phyloP scores from a whole-genome alignment of 2,797 vertebrate genomes.

The Trichosurus vulpecula region DNA sequence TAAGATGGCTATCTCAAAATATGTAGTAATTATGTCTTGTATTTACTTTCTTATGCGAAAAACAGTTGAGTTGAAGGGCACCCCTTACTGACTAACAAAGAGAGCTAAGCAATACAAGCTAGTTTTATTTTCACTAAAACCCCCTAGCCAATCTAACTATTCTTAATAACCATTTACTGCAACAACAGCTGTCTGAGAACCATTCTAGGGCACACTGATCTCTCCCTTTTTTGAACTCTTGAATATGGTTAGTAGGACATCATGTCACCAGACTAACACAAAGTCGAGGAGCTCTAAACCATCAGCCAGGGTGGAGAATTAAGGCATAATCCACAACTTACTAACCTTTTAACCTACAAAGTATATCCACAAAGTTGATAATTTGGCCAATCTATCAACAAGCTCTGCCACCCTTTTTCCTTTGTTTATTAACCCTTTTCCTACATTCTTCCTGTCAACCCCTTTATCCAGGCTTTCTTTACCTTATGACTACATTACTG shows the following conservation, averaged over 20 bases:
- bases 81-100: not conserved
- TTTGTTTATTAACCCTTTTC: not conserved
- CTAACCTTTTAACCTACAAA: not conserved
- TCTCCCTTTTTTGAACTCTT: not conserved
- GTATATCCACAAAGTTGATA: not conserved
- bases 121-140: not conserved
- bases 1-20: slow-evolving; percentile 38
- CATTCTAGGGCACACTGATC: not conserved
- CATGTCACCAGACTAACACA: not conserved
- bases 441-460: not conserved
- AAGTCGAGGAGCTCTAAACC: slow-evolving; percentile 13
- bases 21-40: not conserved
- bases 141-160: not conserved
- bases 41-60: slow-evolving; percentile 49
- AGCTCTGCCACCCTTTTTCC: not conserved
- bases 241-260: not conserved
- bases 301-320: not conserved
- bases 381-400: slow-evolving; percentile 7
- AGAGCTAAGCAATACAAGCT: not conserved
- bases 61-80: not conserved
- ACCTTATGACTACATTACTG: not conserved
- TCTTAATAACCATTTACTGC: not conserved
- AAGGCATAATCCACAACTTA: not conserved
- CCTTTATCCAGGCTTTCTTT: not conserved
- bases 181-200: not conserved